These are phyloP conservation scores for Natator depressus DNA, from an alignment of 2,113 vertebrate species.

Conservation along the genomic window DNA sequence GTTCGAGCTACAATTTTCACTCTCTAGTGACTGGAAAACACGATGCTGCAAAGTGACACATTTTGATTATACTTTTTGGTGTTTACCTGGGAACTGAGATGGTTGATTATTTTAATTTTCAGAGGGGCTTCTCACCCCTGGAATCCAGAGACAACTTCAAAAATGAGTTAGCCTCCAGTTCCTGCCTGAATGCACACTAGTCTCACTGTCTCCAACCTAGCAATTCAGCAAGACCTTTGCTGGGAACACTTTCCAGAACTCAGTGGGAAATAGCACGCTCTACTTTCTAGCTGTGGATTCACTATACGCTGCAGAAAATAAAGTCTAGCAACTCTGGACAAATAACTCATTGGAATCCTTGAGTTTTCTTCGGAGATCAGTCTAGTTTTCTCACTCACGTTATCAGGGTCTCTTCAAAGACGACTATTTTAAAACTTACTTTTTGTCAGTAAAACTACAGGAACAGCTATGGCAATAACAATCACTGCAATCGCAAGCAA, in stretches of 20 bases:
- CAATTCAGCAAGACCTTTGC: not conserved
- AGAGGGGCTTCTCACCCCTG: not conserved
- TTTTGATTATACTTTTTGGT: not conserved
- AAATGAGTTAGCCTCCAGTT: not conserved
- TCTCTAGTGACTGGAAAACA: rapidly evolving
- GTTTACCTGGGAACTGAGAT: rapidly evolving
- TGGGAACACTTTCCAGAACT: not conserved
- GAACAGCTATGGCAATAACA: slow-evolving; percentile 71
- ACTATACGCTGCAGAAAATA: not conserved
- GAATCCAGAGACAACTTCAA: not conserved
- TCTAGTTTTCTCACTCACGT: not conserved
- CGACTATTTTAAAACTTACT: slow-evolving; percentile 61
- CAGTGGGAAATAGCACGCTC: not conserved
- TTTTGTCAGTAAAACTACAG: slow-evolving; percentile 70
- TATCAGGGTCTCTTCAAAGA: not conserved
- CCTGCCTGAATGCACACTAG: not conserved
- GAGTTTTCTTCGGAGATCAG: not conserved
- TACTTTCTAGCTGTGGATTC: not conserved
- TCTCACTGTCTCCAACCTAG: not conserved
- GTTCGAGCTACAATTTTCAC: not conserved
- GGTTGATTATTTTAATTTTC: rapidly evolving
- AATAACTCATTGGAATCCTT: not conserved
- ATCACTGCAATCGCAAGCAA: slow-evolving; percentile 64
- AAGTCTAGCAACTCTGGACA: not conserved
- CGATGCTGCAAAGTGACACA: not conserved